Conservation (phyloP, 2,888 invertebrate species). For the Drosophila peninsularis region DNA sequence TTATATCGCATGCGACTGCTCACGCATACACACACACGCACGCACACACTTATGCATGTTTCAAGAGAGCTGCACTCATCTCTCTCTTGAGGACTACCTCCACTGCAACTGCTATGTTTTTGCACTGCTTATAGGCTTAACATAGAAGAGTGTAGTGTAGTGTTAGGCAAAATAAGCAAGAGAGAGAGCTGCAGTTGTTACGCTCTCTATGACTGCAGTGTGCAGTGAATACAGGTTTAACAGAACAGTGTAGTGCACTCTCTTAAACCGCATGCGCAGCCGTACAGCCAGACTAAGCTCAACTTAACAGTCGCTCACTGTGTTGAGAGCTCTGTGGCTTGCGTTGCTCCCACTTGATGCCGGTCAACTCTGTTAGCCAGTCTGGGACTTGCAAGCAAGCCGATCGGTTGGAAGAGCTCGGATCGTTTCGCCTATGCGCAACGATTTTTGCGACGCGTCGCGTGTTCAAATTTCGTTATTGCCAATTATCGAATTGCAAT, state of each 20-base stretch:
- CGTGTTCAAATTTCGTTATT: slow-evolving; percentile 44
- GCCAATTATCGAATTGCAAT: slow-evolving; percentile 60
- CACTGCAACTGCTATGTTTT: too few relatives aligned
- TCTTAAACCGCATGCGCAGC: neutral
- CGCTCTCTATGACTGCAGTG: neutral
- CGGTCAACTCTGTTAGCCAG: slow-evolving; percentile 40
- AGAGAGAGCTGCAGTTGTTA: neutral
- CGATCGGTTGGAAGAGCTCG: slow-evolving; percentile 49
- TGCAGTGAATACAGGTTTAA: neutral
- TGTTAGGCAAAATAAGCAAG: neutral
- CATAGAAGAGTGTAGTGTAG: neutral
- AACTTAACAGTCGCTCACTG: slow-evolving; percentile 9
- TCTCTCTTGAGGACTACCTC: neutral
- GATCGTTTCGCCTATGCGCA: slow-evolving; percentile 50
- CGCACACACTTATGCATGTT: too few relatives aligned
- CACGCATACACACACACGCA: neutral
- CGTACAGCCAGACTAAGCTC: slow-evolving; percentile 11
- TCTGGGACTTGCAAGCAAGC: slow-evolving; percentile 48
- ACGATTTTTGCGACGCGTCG: slow-evolving; percentile 39
- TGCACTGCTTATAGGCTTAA: neutral
- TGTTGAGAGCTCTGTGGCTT: slow-evolving; percentile 10
- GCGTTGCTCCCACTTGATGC: slow-evolving; percentile 26
- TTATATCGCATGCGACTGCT: neutral
- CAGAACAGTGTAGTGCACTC: neutral
- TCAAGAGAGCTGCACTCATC: slow-evolving; percentile 2